Conservation (phyloP, 2,113 vertebrate species). For the Martes martes region DNA sequence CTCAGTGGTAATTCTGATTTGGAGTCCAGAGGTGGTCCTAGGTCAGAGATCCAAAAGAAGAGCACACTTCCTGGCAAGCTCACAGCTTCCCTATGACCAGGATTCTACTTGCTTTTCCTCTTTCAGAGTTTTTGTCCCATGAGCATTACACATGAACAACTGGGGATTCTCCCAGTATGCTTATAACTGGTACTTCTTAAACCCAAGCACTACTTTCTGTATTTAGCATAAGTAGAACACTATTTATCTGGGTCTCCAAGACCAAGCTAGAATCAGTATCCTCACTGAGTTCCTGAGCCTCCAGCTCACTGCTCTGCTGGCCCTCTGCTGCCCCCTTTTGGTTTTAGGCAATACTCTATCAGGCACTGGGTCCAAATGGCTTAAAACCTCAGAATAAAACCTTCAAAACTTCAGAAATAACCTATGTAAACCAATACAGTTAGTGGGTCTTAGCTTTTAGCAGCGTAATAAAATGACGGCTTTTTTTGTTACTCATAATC, state of each 20-base stretch:
- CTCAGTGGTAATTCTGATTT: background rate
- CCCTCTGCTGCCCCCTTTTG: constrained; percentile 52
- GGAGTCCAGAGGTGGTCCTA: background rate
- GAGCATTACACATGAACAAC: background rate
- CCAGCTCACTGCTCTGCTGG: background rate
- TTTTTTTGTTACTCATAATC: background rate
- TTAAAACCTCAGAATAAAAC: background rate
- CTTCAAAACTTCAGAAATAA: background rate
- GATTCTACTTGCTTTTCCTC: background rate
- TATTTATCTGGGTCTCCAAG: background rate
- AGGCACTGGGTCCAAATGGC: background rate
- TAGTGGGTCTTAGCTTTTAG: background rate
- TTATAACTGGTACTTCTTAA: background rate
- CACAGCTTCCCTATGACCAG: background rate
- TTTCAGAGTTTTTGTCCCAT: background rate
- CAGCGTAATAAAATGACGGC: background rate
- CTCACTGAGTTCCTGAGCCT: background rate
- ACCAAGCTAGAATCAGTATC: background rate
- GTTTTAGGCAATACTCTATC: background rate
- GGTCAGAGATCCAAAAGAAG: background rate
- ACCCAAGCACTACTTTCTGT: background rate
- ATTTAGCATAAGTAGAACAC: background rate
- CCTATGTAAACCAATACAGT: background rate
- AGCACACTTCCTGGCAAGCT: background rate
- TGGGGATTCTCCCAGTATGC: background rate